Conservation (phyloP, 2,888 invertebrate species). For the Xanthostigma xanthostigma region DNA sequence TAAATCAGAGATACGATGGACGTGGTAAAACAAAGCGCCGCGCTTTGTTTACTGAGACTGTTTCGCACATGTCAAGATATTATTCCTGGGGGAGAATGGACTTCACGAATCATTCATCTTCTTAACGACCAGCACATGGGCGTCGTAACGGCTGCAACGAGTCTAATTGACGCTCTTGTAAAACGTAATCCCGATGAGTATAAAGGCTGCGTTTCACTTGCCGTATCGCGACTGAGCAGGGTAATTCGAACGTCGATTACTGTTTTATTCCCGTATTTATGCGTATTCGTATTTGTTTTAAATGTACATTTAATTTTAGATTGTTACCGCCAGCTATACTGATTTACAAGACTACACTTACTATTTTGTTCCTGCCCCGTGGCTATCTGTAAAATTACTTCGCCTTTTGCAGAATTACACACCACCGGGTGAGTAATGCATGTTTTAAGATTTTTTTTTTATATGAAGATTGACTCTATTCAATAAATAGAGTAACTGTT, state of each 20-base stretch:
- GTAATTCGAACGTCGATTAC: conserved; percentile 28
- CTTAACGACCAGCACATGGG: conserved; percentile 99
- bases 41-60: conserved; percentile 84
- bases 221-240: conserved; percentile 90
- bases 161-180: conserved; percentile 93
- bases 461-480: too few relatives aligned
- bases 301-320: conserved; percentile 34
- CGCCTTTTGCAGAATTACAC: conserved; percentile 96
- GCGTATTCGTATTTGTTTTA: conserved; percentile 2
- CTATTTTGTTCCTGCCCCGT: conserved; percentile 99
- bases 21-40: conserved; percentile 98
- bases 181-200: conserved; percentile 99
- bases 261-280: conserved; percentile 3
- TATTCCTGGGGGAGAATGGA: conserved; percentile 96
- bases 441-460: background rate
- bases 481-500: too few relatives aligned
- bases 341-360: conserved; percentile 99
- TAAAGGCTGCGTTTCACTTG: conserved; percentile 95
- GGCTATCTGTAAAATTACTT: conserved; percentile 95
- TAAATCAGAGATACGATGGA: conserved; percentile 86
- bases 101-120: conserved; percentile 94
- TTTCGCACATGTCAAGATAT: conserved; percentile 93
- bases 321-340: conserved; percentile 97
- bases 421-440: conserved; percentile 53
- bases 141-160: conserved; percentile 96